Evolutionary conservation across 2,113 vertebrate species (phyloP).

Genomic region (Halichoerus grypus): DNA sequence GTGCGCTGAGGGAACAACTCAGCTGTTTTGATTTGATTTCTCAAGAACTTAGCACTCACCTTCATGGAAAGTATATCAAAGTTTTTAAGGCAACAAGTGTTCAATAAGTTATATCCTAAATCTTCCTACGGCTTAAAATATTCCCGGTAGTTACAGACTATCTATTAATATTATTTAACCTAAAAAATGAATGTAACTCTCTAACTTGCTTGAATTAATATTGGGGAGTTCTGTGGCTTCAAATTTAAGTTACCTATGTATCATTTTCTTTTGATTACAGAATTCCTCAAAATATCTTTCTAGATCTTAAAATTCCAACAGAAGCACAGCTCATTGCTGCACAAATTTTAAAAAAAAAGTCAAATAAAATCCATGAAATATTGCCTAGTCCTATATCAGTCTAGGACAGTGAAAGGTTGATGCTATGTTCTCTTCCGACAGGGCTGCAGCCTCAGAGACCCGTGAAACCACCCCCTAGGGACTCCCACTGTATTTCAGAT

Average conservation of each 20-base stretch:
- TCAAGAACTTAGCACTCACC: background rate
- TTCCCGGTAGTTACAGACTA: background rate
- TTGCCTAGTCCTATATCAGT: background rate
- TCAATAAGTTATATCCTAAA: background rate
- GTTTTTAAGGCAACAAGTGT: background rate
- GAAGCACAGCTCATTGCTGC: background rate
- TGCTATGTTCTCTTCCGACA: background rate
- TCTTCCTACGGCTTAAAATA: background rate
- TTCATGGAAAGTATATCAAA: background rate
- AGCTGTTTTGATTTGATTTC: background rate
- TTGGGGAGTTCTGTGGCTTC: background rate
- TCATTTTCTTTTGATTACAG: slow-evolving; percentile 7
- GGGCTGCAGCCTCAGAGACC: no score
- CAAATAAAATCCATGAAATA: background rate
- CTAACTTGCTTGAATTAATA: background rate
- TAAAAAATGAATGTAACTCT: background rate
- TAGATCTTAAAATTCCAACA: background rate
- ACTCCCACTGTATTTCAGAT: background rate
- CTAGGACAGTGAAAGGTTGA: background rate
- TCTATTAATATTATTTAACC: slow-evolving; percentile 17
- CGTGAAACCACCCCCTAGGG: background rate
- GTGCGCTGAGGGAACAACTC: background rate
- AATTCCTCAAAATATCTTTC: background rate
- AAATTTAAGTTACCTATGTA: background rate
- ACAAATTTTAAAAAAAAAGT: background rate